These are phyloP conservation scores for Phylloscopus trochilus DNA, from an alignment of 2,113 vertebrate species.

Conservation along the genomic window DNA sequence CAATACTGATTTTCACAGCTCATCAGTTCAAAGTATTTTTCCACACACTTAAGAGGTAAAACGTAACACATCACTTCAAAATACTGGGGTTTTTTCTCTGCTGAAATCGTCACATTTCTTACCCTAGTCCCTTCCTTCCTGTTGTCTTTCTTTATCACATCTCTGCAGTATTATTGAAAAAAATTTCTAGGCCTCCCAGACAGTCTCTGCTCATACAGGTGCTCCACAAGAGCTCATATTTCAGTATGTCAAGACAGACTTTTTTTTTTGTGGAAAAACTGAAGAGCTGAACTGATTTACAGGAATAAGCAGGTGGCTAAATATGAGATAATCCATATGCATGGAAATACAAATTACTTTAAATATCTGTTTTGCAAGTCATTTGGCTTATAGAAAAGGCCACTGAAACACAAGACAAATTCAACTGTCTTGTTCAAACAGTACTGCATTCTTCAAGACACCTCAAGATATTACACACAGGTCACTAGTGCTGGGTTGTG, in stretches of 20 bases:
- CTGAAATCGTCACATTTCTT: background rate
- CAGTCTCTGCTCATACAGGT: background rate
- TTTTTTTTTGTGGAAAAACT: background rate
- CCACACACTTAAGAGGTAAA: background rate
- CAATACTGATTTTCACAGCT: background rate
- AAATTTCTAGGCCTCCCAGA: background rate
- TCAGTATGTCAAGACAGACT: background rate
- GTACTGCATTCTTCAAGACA: background rate
- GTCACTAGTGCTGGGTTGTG: background rate
- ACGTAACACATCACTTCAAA: background rate
- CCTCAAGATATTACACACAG: background rate
- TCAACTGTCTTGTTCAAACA: background rate
- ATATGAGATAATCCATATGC: background rate
- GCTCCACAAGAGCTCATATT: background rate
- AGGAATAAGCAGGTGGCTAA: background rate
- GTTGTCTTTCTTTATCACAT: background rate
- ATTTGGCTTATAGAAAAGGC: background rate
- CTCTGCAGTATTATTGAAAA: background rate
- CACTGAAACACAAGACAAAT: background rate
- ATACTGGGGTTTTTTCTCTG: rapidly evolving
- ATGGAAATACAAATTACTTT: background rate
- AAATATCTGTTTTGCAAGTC: background rate
- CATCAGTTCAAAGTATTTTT: background rate
- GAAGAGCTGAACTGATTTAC: background rate
- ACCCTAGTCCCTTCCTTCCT: background rate